These are phyloP conservation scores for Agrilus mali DNA, from an alignment of 2,888 invertebrate species.

Conservation along the genomic window DNA sequence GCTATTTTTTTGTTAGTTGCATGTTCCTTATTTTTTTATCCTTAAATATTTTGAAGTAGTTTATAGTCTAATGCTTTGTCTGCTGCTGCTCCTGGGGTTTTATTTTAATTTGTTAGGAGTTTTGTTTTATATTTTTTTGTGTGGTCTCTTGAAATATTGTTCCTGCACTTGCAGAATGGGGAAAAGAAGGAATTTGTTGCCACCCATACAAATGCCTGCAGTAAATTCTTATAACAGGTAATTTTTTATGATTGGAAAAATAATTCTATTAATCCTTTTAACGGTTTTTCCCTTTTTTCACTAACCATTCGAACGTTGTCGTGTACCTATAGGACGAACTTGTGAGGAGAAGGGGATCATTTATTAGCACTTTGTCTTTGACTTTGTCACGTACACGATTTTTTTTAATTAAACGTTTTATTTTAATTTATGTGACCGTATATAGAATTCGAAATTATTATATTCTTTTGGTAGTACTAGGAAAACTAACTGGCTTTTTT, in stretches of 20 bases:
- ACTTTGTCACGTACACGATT: too few species aligned
- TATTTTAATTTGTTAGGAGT: slow-evolving; percentile 18
- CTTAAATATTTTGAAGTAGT: slow-evolving; percentile 2
- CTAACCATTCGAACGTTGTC: too few species aligned
- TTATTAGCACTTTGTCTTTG: too few species aligned
- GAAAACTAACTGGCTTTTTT: too few species aligned
- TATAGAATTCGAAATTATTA: too few species aligned
- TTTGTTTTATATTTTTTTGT: slow-evolving; percentile 21
- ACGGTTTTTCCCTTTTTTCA: slow-evolving; percentile 5
- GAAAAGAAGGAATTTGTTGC: slow-evolving; percentile 35
- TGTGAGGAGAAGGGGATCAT: too few species aligned
- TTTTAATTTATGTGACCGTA: too few species aligned
- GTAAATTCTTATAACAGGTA: slow-evolving; percentile 48
- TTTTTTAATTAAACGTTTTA: too few species aligned
- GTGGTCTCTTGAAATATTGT: slow-evolving; percentile 21
- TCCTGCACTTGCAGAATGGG: slow-evolving; percentile 22
- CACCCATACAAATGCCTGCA: slow-evolving; percentile 47
- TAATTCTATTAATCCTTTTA: too few species aligned
- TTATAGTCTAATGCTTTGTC: slow-evolving; percentile 11
- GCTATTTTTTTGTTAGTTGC: too few species aligned
- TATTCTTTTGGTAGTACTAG: too few species aligned
- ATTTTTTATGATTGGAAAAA: slow-evolving; percentile 9
- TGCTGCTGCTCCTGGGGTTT: slow-evolving; percentile 12
- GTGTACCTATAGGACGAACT: too few species aligned
- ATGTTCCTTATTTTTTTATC: neutral